Conservation (phyloP, 2,888 invertebrate genomes). For the Autographa pulchrina region DNA sequence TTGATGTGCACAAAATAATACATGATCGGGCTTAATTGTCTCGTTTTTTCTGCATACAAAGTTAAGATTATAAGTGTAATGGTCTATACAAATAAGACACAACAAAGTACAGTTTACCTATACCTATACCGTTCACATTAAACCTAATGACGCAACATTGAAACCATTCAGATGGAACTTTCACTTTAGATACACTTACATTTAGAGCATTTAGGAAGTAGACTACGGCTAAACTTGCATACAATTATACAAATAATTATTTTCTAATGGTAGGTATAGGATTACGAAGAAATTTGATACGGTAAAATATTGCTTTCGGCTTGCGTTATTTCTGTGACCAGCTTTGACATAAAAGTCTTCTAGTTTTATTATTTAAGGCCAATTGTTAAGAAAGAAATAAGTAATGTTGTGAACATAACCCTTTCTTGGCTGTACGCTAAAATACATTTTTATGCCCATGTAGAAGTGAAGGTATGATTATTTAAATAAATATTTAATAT, state of each 20-base stretch:
- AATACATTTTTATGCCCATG: too few relatives aligned
- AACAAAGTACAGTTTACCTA: slow-evolving; percentile 18
- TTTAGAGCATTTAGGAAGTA: slow-evolving; percentile 39
- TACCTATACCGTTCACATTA: slow-evolving; percentile 13
- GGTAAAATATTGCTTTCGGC: neutral
- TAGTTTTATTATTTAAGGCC: too few relatives aligned
- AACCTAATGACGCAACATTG: slow-evolving; percentile 31
- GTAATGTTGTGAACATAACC: too few relatives aligned
- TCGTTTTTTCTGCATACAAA: neutral
- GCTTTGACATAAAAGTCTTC: too few relatives aligned
- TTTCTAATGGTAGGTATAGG: neutral
- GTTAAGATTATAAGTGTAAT: neutral
- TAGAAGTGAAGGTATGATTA: too few relatives aligned
- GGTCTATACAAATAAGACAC: neutral
- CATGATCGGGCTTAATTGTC: too few relatives aligned
- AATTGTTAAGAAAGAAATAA: too few relatives aligned
- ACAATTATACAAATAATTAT: neutral
- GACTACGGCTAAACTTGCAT: neutral
- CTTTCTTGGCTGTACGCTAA: too few relatives aligned
- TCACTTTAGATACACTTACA: slow-evolving; percentile 34
- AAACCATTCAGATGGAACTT: slow-evolving; percentile 30
- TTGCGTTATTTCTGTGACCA: neutral
- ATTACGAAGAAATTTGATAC: neutral
- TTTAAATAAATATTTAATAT: too few relatives aligned
- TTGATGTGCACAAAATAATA: too few relatives aligned